Conservation (phyloP, 2,797 vertebrate genomes). For the Balearica regulorum region DNA sequence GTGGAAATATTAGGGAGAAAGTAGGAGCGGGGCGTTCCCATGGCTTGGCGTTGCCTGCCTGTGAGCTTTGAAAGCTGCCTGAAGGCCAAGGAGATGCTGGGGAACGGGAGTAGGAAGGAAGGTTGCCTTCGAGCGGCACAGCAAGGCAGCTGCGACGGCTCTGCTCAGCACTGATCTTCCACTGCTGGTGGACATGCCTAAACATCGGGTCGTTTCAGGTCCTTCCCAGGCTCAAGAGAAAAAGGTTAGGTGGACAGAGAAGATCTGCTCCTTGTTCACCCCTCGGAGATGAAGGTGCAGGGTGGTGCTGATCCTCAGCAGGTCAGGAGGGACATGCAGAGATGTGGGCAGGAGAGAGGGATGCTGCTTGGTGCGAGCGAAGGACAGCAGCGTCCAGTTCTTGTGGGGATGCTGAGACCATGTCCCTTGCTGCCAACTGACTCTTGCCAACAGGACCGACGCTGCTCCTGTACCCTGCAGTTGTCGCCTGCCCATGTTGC, state of each 20-base stretch:
- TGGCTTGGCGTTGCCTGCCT: neutral
- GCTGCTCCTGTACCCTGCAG: neutral
- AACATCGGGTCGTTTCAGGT: accelerated
- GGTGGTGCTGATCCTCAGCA: neutral
- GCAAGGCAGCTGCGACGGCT: neutral
- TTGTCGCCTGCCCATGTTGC: accelerated
- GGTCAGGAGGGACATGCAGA: neutral
- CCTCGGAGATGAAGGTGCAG: neutral
- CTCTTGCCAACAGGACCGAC: neutral
- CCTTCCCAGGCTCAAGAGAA: neutral
- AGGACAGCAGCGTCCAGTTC: accelerated
- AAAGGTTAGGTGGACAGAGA: neutral
- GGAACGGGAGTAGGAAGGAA: neutral
- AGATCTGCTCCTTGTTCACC: neutral
- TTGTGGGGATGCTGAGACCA: neutral
- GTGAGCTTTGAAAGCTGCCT: neutral
- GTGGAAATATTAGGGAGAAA: slow-evolving; percentile 50
- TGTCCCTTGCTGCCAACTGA: accelerated
- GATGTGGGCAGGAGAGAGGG: neutral
- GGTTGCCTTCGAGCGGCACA: neutral
- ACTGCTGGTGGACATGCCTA: neutral
- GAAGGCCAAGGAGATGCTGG: neutral
- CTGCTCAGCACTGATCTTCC: neutral
- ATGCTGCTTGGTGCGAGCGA: neutral
- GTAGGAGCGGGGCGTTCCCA: slow-evolving; percentile 12